phyloP scores from a whole-genome alignment of 2,113 vertebrate genomes.

The Sturnus vulgaris region DNA sequence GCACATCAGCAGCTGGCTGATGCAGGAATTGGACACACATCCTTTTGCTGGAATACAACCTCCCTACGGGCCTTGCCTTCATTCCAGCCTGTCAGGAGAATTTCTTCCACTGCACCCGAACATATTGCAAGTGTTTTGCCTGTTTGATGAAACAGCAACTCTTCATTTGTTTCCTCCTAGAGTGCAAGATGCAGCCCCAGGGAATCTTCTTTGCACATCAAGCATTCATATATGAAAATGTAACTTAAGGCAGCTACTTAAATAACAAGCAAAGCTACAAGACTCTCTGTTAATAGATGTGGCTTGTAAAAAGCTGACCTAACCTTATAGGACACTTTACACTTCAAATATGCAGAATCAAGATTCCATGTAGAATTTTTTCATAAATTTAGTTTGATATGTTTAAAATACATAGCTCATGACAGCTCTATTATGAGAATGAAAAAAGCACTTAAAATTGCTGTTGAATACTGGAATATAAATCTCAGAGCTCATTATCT shows the following conservation, averaged over 20 bases:
- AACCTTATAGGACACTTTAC: not conserved
- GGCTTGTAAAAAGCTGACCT: not conserved
- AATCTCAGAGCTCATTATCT: conserved; percentile 65
- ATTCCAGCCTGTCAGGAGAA: conserved; percentile 23
- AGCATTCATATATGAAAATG: not conserved
- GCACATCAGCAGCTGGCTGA: conserved; percentile 50
- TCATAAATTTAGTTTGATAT: conserved; percentile 11
- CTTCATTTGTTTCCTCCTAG: not conserved
- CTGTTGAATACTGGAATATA: conserved; percentile 65
- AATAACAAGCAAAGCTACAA: not conserved
- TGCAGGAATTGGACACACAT: conserved; percentile 34
- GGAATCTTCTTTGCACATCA: not conserved
- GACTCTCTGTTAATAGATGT: not conserved
- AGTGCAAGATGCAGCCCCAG: not conserved
- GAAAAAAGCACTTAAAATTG: conserved; percentile 47
- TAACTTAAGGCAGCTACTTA: not conserved
- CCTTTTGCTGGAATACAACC: not conserved
- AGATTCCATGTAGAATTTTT: not conserved
- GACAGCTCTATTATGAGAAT: conserved; percentile 47
- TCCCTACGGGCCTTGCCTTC: not conserved
- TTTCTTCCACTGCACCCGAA: conserved; percentile 20
- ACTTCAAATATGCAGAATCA: conserved; percentile 4
- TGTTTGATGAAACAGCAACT: not conserved
- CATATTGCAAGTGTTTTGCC: not conserved
- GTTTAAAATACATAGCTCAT: conserved; percentile 60